A percentile compares a stretch with the other conserved stretches of the same genome.
Conservation (phyloP, 30 jellyfish, hydroid and myxozoan species). For the Phacellophora camtschatica region DNA sequence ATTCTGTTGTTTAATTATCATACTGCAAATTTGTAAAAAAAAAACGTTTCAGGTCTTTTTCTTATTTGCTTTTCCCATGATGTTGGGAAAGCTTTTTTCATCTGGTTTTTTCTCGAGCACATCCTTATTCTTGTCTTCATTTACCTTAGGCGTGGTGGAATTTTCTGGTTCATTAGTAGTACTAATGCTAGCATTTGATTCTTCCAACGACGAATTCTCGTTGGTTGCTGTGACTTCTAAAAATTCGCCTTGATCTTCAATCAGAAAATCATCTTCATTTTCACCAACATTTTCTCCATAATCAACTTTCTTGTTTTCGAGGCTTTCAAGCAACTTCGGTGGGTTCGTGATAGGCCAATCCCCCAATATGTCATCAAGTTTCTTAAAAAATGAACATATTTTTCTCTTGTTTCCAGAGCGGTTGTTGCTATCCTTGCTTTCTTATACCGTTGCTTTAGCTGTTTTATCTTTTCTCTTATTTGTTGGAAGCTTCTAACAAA, state of each 20-base stretch:
- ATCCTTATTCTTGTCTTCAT: neutral
- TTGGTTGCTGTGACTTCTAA: neutral
- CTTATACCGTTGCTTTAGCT: too few relatives aligned
- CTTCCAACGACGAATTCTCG: neutral
- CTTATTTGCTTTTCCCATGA: conserved; percentile 19
- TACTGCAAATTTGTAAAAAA: conserved; percentile 7
- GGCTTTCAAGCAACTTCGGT: neutral
- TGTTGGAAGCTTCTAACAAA: too few relatives aligned
- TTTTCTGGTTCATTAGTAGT: neutral
- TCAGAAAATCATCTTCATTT: neutral
- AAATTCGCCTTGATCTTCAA: neutral
- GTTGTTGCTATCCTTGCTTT: too few relatives aligned
- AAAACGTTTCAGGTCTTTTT: neutral
- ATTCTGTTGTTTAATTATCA: conserved; percentile 14
- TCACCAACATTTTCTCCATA: neutral
- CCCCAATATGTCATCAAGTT: neutral
- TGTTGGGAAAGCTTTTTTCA: neutral
- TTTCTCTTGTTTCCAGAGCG: too few relatives aligned
- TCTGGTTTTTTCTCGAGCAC: neutral
- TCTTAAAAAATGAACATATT: too few relatives aligned
- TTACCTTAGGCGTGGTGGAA: neutral
- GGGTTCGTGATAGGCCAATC: conserved; percentile 11
- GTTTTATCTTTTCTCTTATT: too few relatives aligned
- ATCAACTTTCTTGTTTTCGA: neutral
- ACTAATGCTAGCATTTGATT: neutral